Evolutionary conservation across 2,888 invertebrate genomes (phyloP), one percentile per base, ranked within the genome.

Genomic region (Drosophila maculinotata): DNA sequence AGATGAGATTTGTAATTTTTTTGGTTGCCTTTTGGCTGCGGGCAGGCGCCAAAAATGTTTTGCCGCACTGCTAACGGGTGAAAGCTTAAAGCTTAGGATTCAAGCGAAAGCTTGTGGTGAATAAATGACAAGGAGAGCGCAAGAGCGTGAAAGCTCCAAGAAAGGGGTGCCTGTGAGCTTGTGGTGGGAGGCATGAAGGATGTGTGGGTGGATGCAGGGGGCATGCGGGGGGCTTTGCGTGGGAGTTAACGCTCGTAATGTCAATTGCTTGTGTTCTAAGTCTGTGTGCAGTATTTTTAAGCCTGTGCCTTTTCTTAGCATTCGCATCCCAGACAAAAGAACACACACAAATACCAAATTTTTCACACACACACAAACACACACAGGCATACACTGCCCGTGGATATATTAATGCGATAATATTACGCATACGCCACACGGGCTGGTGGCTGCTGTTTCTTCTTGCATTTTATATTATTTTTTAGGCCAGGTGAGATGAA

Each of bases 231-330:
- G 30, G 47, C 39, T 25, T 53, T 28, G 66, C 54, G 83, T 66
- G 71, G 76, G 68, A 79, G 79, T 71, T 65, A 63, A 65, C 76
- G 86, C 79, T 75, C 66, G 68, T 85, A 85, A 85, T 85, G 83
- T 85, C 86, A 79, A 76, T 82, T 86, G 76, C 72, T 76, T 79
- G 68, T 60, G 53, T 63, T 82, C 65, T 60, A 63, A 72, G 79
- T 48, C 76, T 62, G 66, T 65, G 64, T 75, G 69, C 76, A 68
- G 69, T 74, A 56, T 78, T 70, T 71, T 76, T 67, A 82, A 76
- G 83, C 72, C 66, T 69, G 45, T 71, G 68, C 83, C 83, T 82
- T 79, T 79, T 76, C 84, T 84, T 68, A 73, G 56, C 35, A 23
- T 15, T 52, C 54, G 44, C 54, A 75, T 56, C 54, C 52, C 64